Evolutionary conservation across 2,888 invertebrate genomes (phyloP), one percentile per base, ranked within the genome.

Genomic region (Macroteleia sp.): DNA sequence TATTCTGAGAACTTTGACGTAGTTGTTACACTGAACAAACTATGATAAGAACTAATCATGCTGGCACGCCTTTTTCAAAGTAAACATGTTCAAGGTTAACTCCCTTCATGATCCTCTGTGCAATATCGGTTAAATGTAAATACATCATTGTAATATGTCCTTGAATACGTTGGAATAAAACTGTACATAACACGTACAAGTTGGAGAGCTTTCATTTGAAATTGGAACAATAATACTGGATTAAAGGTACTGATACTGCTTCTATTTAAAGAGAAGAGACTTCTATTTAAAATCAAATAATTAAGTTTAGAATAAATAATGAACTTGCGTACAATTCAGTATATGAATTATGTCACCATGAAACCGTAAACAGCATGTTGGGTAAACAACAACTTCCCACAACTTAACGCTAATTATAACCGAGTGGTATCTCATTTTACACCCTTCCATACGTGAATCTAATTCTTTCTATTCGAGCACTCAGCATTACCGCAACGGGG

Each of bases 371-470:
- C 46, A 36, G 4, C 52, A 22, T 52, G 36, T 61, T 44, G 34
- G 14, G 52, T 54, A 70, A 70, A 70, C 52, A 70, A 61, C 52
- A 42, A 32, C n/a, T n/a, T n/a, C n/a, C n/a, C n/a, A n/a, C n/a
- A n/a, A 87, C 86, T 90, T 86, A 89, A 83, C 83, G 85, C 85
- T 86, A 84, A 88, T 89, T 89, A 88, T 86, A 83, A 83, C 82
- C 81, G 81, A 81, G 82, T 76, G 73, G 54, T 64, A 36, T 56
- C 48, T 70, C 70, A 59, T 57, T 70, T 70, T 59, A 77, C 66
- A 71, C 77, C 66, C 70, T 66, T 64, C 41, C 54, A 59, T 52
- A 54, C 59, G 39, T 62, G 67, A 39, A 22, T 81, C 77, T 73
- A 67, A 67, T 69, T 77, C 81, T 73, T 81, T 80, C 78, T 78